phyloP scores from a whole-genome alignment of 2,113 vertebrate species.

The Gnathonemus echidnorhynchus region DNA sequence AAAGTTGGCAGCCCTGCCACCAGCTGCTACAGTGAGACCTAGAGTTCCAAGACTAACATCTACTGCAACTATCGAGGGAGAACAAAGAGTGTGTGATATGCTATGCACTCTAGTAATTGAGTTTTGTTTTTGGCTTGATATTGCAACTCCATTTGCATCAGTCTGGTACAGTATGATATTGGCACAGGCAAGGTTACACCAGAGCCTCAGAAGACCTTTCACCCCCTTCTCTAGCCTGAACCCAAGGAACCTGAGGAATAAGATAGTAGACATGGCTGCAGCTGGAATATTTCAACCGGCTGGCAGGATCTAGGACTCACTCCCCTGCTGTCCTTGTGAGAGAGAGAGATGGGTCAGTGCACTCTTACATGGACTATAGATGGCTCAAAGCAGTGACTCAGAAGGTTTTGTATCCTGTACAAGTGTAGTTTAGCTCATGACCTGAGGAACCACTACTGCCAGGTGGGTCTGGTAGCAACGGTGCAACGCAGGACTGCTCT shows the following conservation, averaged over 20 bases:
- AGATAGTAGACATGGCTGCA: not conserved
- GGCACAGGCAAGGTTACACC: not conserved
- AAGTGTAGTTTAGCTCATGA: not conserved
- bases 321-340: not conserved
- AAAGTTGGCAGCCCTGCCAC: not conserved
- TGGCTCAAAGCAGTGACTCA: not conserved
- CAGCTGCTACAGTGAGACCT: not conserved
- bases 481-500: not conserved
- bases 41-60: not conserved
- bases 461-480: not conserved
- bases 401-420: not conserved
- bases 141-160: not conserved
- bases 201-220: not conserved
- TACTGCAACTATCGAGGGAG: not conserved
- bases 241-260: not conserved
- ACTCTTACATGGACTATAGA: not conserved
- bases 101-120: not conserved
- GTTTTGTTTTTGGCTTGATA: not conserved
- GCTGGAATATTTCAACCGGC: not conserved
- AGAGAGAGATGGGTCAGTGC: not conserved
- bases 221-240: not conserved
- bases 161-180: not conserved
- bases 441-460: not conserved
- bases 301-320: not conserved
- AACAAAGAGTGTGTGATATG: not conserved